Conservation (phyloP, 1,140 invertebrate genomes). For the Diachasma alloeum region DNA sequence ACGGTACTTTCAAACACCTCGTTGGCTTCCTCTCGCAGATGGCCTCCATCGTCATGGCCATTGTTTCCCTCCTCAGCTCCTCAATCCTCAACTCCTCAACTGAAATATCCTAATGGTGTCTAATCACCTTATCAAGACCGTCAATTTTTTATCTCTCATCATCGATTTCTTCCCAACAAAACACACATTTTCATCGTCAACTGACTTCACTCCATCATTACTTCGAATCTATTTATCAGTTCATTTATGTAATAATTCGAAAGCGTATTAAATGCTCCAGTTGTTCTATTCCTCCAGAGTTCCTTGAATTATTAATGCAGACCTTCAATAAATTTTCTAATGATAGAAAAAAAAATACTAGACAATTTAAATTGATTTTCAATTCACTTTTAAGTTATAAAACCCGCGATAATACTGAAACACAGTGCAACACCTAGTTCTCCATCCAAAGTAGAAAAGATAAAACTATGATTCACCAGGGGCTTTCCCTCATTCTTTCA, state of each 20-base stretch:
- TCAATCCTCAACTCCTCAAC: not conserved
- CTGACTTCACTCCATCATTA: not conserved
- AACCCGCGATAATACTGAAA: no score
- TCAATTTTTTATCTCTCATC: constrained; percentile 1
- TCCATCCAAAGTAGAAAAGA: not conserved
- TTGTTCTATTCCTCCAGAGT: no score
- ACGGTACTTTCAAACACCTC: constrained; percentile 51
- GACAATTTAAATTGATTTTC: no score
- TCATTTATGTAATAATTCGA: no score
- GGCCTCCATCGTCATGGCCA: constrained; percentile 36
- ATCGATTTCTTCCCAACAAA: not conserved
- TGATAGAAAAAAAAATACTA: no score
- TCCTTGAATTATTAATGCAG: no score
- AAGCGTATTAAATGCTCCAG: no score
- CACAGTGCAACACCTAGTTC: not conserved
- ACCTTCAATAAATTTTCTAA: no score
- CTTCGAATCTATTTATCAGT: not conserved
- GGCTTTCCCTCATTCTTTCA: not conserved
- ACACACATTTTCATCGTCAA: not conserved
- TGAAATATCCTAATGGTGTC: not conserved
- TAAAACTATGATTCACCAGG: not conserved
- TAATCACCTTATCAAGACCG: not conserved
- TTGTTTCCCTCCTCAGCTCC: constrained; percentile 27
- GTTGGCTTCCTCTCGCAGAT: constrained; percentile 46
- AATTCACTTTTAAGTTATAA: no score